A percentile compares a stretch with the other conserved stretches of the same genome.
Conservation (phyloP, 2,888 invertebrate genomes). For the Himalopsyche tibetana region DNA sequence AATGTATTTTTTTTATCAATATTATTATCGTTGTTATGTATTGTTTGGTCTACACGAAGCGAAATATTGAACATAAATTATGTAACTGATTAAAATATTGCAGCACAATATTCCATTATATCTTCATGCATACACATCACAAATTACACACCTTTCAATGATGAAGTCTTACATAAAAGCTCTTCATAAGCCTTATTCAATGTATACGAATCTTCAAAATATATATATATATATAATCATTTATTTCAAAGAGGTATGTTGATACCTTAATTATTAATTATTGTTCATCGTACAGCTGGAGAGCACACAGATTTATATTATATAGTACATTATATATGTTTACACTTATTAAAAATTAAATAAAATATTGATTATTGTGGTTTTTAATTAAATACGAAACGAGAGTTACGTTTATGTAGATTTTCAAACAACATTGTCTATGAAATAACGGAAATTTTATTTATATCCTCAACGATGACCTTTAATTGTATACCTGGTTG, state of each 20-base stretch:
- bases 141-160: constrained; percentile 55
- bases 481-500: background rate
- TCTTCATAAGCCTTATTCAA: constrained; percentile 81
- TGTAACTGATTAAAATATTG: constrained; percentile 8
- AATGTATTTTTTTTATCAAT: constrained; percentile 22
- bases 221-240: constrained; percentile 67
- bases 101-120: constrained; percentile 37
- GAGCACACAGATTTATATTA: constrained; percentile 72
- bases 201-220: constrained; percentile 80
- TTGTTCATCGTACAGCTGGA: constrained; percentile 78
- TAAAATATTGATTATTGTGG: constrained; percentile 59
- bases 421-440: constrained; percentile 33
- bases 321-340: constrained; percentile 70
- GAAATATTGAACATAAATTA: background rate
- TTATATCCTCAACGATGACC: background rate
- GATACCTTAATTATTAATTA: constrained; percentile 37
- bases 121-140: constrained; percentile 41
- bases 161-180: constrained; percentile 58
- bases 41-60: constrained; percentile 13
- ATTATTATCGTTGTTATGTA: background rate
- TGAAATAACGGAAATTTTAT: background rate
- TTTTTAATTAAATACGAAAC: constrained; percentile 23
- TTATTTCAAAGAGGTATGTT: constrained; percentile 66
- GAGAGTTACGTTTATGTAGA: background rate
- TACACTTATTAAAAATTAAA: constrained; percentile 61